Base-by-base conservation (phyloP, 2,113 vertebrate genomes). In the Oenanthe oenanthe region DNA sequence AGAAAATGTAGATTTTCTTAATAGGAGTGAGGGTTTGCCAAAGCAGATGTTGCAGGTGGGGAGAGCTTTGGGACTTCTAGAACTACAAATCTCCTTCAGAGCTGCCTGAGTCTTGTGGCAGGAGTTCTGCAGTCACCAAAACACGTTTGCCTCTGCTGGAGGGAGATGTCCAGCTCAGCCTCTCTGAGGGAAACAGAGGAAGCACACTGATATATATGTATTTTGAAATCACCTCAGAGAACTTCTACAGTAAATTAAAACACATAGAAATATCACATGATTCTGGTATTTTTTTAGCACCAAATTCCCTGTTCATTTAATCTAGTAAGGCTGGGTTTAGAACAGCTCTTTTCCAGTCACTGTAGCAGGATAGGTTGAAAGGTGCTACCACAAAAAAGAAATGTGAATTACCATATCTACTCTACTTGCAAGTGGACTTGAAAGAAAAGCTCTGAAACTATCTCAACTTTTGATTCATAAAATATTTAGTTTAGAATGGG, bases 131-230 rank as follows among this genome's bases (percentile, higher is more conserved):
- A 28, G 11, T 9, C 0, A 2, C 57, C n/a, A 15, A 38, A 73
- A 15, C 7, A 71, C 0, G 0, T 5, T 14, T 85, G n/a, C 15
- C 58, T 76, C 85, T 68, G n/a, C 47, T 38, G 22, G 17, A 77
- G 5, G 31, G 22, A 67, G 48, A 78, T 18, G 24, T 43, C 34
- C 43, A 67, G 48, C 22, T 25, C 61, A 91, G 26, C 16, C 77
- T 66, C 61, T 25, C 10, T 3, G 2, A 38, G 11, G 18, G 19
- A 78, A 80, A 73, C 20, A 51, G 45, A 53, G 19, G 42, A 80
- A 67, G 32, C 8, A 36, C 31, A 72, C 10, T 12, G 3, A 6
- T 6, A 9, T 16, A 17, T 1, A 4, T 7, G 15, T 38, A 20
- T 32, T 54, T 21, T 58, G 6, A 47, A 83, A 47, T 31, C 0